A percentile compares a stretch with the other conserved stretches of the same genome.
Conservation (phyloP, 2,113 vertebrate genomes). For the Perccottus glenii region DNA sequence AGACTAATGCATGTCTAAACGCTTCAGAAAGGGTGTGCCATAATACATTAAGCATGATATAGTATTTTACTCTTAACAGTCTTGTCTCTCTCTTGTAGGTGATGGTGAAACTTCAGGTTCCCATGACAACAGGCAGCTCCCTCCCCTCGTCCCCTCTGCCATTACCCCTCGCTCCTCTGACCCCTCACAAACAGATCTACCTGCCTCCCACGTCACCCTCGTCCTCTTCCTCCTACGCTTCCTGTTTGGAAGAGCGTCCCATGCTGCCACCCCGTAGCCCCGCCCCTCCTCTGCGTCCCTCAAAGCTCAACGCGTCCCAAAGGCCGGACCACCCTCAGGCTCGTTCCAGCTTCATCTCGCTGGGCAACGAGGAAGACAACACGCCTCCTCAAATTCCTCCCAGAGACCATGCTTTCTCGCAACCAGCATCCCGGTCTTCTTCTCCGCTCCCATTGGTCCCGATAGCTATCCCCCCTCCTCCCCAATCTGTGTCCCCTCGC, state of each 20-base stretch:
- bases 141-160: conserved; percentile 80
- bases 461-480: conserved; percentile 85
- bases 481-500: conserved; percentile 79
- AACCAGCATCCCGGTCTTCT: conserved; percentile 90
- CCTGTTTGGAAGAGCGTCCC: conserved; percentile 83
- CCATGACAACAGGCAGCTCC: conserved; percentile 63
- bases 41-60: too few relatives aligned
- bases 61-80: background rate
- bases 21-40: too few relatives aligned
- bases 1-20: too few relatives aligned
- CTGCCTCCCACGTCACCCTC: conserved; percentile 74
- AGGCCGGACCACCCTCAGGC: conserved; percentile 52
- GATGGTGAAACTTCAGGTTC: conserved; percentile 91
- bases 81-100: conserved; percentile 67
- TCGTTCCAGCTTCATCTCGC: conserved; percentile 65
- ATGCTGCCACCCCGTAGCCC: conserved; percentile 90
- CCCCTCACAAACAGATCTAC: conserved; percentile 76
- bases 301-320: conserved; percentile 71
- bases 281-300: conserved; percentile 85
- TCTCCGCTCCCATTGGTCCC: conserved; percentile 81
- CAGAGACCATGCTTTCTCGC: conserved; percentile 87
- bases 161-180: conserved; percentile 53
- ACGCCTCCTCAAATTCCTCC: conserved; percentile 90
- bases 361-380: conserved; percentile 78
- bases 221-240: conserved; percentile 73